Conservation (phyloP, 2,113 vertebrate genomes). For the Prochilodus magdalenae region DNA sequence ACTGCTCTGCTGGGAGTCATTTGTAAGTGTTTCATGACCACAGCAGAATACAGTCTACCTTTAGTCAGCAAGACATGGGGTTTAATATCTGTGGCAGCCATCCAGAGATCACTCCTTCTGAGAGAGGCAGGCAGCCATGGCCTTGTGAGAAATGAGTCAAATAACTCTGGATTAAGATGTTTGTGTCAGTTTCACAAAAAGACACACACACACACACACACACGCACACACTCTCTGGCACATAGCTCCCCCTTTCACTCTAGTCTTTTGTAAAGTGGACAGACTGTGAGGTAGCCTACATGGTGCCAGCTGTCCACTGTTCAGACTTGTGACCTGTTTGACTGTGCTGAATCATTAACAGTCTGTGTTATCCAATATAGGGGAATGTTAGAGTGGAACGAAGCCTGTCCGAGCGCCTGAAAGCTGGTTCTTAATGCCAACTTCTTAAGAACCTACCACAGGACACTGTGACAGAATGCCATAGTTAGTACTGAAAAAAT, state of each 20-base stretch:
- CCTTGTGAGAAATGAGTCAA: constrained; percentile 11
- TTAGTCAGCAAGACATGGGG: constrained; percentile 21
- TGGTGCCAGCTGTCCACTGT: neutral
- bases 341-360: neutral
- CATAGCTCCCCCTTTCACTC: neutral
- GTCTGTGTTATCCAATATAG: neutral
- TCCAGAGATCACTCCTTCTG: constrained; percentile 15
- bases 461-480: too few species aligned
- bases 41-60: neutral
- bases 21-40: neutral
- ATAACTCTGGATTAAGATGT: constrained; percentile 10
- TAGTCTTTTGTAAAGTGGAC: neutral
- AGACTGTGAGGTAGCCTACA: neutral
- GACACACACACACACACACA: neutral
- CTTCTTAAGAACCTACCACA: too few species aligned
- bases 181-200: neutral
- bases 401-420: neutral
- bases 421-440: neutral
- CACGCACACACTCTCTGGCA: neutral
- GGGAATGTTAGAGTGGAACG: neutral
- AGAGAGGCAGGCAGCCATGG: neutral
- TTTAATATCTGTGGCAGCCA: constrained; percentile 11
- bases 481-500: too few species aligned
- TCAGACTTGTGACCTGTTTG: neutral
- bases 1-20: neutral